These are phyloP conservation scores for Sebastes oblongus DNA, from an alignment of 2,797 vertebrate species.

Conservation along the genomic window DNA sequence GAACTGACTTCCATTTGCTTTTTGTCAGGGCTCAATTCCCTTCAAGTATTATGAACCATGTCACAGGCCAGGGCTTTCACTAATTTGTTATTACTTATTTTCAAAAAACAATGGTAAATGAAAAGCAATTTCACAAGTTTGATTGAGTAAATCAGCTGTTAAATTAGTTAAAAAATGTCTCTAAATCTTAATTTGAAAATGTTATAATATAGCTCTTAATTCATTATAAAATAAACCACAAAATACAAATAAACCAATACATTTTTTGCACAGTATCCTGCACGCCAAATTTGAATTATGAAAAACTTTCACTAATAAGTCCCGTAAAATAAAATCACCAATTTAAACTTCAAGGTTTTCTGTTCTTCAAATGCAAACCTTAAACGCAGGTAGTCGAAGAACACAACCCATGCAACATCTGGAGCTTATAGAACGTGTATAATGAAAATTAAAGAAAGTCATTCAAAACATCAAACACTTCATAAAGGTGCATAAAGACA, in stretches of 20 bases:
- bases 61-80: no score
- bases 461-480: neutral
- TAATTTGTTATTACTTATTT: neutral
- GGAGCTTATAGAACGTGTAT: neutral
- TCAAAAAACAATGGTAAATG: neutral
- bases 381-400: neutral
- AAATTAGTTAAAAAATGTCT: neutral
- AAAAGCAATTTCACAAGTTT: neutral
- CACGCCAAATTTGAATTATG: neutral
- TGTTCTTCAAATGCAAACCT: neutral
- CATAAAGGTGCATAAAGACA: neutral
- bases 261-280: neutral
- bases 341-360: neutral
- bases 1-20: neutral
- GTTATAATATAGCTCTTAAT: neutral
- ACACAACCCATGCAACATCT: neutral
- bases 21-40: neutral
- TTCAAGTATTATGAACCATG: neutral
- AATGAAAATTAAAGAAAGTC: neutral
- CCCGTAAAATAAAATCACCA: neutral
- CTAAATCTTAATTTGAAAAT: neutral
- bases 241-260: neutral
- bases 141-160: neutral
- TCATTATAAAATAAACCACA: neutral
- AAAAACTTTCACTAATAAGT: neutral